phyloP scores from a whole-genome alignment of 2,888 invertebrate genomes.

The Elysia crispata region DNA sequence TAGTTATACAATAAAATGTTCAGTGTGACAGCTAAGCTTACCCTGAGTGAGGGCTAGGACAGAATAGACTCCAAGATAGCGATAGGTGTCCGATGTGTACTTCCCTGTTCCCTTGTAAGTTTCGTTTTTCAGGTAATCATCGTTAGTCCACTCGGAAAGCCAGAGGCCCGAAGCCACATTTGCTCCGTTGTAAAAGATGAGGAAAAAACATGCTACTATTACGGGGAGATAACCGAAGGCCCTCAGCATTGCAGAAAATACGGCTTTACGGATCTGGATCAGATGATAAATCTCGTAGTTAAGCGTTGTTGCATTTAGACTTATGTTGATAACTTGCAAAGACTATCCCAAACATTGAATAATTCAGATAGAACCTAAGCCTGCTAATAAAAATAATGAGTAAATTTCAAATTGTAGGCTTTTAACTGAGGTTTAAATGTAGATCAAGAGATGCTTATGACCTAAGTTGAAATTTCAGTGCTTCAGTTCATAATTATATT shows the following conservation, averaged over 20 bases:
- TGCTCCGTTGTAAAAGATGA: slow-evolving; percentile 60
- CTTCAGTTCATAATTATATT: too few species aligned
- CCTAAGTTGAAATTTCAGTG: too few species aligned
- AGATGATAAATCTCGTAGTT: too few species aligned
- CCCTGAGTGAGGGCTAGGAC: slow-evolving; percentile 65
- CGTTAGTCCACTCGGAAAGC: slow-evolving; percentile 71
- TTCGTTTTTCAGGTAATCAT: slow-evolving; percentile 57
- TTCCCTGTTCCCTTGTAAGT: slow-evolving; percentile 54
- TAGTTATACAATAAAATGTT: too few species aligned
- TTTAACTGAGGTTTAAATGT: too few species aligned
- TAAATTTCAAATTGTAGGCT: too few species aligned
- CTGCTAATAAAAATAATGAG: too few species aligned
- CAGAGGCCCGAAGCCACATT: slow-evolving; percentile 63
- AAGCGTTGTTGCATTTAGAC: too few species aligned
- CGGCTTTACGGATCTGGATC: slow-evolving; percentile 88
- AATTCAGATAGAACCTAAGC: too few species aligned
- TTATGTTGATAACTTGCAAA: too few species aligned
- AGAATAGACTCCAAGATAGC: slow-evolving; percentile 78
- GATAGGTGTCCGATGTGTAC: slow-evolving; percentile 59
- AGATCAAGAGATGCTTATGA: too few species aligned
- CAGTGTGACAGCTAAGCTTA: slow-evolving; percentile 46
- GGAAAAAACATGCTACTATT: slow-evolving; percentile 83
- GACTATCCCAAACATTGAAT: too few species aligned
- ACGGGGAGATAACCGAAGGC: slow-evolving; percentile 87
- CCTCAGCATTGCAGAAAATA: slow-evolving; percentile 91